Conservation (phyloP, 2,797 vertebrate species). For the Ptychadena robeensis region DNA sequence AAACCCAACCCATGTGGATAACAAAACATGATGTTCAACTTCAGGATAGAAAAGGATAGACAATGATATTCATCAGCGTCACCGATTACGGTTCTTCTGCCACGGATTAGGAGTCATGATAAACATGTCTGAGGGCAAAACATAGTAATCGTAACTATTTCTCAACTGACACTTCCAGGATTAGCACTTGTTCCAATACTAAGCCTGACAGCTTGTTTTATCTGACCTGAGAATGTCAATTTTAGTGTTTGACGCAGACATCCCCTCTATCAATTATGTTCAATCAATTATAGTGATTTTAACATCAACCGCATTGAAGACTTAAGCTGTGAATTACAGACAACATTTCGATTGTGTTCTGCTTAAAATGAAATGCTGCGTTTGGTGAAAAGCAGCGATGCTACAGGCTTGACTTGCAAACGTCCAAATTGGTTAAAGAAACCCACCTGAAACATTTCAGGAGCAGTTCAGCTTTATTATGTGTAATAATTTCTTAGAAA, state of each 20-base stretch:
- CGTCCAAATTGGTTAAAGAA: no score
- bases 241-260: constrained; percentile 24
- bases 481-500: neutral
- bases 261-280: constrained; percentile 18
- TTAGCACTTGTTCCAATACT: constrained; percentile 16
- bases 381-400: neutral
- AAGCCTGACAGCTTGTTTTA: constrained; percentile 8
- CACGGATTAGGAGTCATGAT: constrained; percentile 9
- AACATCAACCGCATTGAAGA: constrained; percentile 32
- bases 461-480: neutral
- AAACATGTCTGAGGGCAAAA: constrained; percentile 15
- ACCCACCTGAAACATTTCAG: no score
- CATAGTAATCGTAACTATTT: constrained; percentile 15
- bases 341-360: neutral
- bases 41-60: neutral
- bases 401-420: neutral
- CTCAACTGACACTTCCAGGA: constrained; percentile 22
- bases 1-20: neutral
- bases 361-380: neutral
- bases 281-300: constrained; percentile 38
- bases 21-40: neutral
- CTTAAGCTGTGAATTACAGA: constrained; percentile 14
- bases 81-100: neutral
- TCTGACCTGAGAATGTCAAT: constrained; percentile 14
- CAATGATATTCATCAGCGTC: neutral